Evolutionary conservation across 1,140 invertebrate species (phyloP).

Genomic region (Drosophila funebris): DNA sequence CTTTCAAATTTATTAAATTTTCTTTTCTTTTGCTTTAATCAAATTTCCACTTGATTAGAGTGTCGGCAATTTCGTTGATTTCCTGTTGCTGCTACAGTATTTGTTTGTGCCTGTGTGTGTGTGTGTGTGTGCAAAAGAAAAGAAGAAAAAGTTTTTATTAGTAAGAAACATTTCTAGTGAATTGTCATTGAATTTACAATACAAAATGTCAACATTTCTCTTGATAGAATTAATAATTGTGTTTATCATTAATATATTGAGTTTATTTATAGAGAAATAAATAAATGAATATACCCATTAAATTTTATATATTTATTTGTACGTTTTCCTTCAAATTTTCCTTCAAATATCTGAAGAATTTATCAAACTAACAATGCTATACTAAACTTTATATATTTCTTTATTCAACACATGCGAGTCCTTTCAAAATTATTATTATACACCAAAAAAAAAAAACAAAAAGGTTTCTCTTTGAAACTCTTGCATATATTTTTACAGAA

Average conservation of each 20-base stretch:
- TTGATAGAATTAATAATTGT: background rate
- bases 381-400: too few species aligned
- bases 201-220: background rate
- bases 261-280: too few species aligned
- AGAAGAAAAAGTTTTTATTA: slow-evolving; percentile 42
- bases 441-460: slow-evolving; percentile 9
- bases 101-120: background rate
- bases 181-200: background rate
- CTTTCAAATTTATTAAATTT: slow-evolving; percentile 78
- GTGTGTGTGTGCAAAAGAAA: slow-evolving; percentile 17
- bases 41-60: slow-evolving; percentile 81
- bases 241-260: background rate
- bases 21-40: slow-evolving; percentile 63
- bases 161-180: background rate
- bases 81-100: slow-evolving; percentile 54
- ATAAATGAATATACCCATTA: too few species aligned
- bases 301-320: too few species aligned
- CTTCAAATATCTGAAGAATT: too few species aligned
- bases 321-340: too few species aligned
- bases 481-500: slow-evolving; percentile 13
- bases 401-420: slow-evolving; percentile 58
- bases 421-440: slow-evolving; percentile 16
- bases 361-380: too few species aligned
- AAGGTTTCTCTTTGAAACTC: slow-evolving; percentile 4
- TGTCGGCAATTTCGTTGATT: slow-evolving; percentile 79